These are phyloP conservation scores for Drosophila histrio DNA, from an alignment of 2,888 invertebrate genomes.

Conservation along the genomic window DNA sequence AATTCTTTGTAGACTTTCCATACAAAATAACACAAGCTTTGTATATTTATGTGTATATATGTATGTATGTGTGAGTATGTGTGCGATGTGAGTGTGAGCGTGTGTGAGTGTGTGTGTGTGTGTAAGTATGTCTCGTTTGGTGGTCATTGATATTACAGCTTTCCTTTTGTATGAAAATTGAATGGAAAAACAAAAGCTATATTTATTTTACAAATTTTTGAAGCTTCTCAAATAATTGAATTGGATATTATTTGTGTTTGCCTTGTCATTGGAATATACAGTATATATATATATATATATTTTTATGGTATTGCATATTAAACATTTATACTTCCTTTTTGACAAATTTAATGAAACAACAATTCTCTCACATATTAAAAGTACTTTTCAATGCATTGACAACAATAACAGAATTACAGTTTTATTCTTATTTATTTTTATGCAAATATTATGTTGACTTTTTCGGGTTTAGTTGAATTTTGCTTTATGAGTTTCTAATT, in stretches of 20 bases:
- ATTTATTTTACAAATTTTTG: slow-evolving; percentile 36
- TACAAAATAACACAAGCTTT: slow-evolving; percentile 68
- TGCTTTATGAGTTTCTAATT: slow-evolving; percentile 16
- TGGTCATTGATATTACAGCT: slow-evolving; percentile 50
- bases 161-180: slow-evolving; percentile 9
- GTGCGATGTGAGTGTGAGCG: slow-evolving; percentile 20
- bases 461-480: slow-evolving; percentile 30
- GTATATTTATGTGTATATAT: slow-evolving; percentile 38
- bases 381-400: slow-evolving; percentile 53
- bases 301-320: slow-evolving; percentile 40
- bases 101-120: slow-evolving; percentile 21
- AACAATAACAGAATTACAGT: slow-evolving; percentile 71
- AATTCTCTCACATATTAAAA: slow-evolving; percentile 65
- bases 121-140: slow-evolving; percentile 32
- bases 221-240: slow-evolving; percentile 49
- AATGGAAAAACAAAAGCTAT: slow-evolving; percentile 16
- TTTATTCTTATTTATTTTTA: slow-evolving; percentile 27
- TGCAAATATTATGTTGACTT: slow-evolving; percentile 40
- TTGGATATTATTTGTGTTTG: slow-evolving; percentile 34
- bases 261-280: slow-evolving; percentile 32
- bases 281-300: slow-evolving; percentile 38
- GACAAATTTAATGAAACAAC: slow-evolving; percentile 77
- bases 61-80: slow-evolving; percentile 17
- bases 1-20: slow-evolving; percentile 66
- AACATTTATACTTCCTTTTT: slow-evolving; percentile 64